Conservation (phyloP, 2,888 invertebrate genomes). For the Catocala sponsa region DNA sequence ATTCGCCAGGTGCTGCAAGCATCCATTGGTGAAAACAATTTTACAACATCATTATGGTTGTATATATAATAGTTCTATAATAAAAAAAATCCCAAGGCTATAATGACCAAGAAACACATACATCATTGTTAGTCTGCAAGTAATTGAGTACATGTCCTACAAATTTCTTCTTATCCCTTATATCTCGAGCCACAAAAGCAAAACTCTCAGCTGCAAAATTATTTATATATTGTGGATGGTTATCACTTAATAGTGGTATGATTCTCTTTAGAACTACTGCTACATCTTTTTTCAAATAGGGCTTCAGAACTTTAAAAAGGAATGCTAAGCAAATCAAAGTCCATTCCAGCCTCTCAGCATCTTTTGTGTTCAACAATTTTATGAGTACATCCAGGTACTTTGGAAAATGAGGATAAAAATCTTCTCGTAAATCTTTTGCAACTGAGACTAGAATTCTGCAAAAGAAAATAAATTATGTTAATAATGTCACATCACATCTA, state of each 20-base stretch:
- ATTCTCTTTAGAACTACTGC: conserved; percentile 91
- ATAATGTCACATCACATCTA: too few relatives aligned
- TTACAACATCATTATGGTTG: too few relatives aligned
- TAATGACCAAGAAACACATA: conserved; percentile 74
- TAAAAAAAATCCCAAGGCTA: not conserved
- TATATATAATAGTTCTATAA: too few relatives aligned
- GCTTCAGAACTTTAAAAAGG: conserved; percentile 96
- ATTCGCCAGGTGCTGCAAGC: too few relatives aligned
- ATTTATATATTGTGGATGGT: conserved; percentile 94
- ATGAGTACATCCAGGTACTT: conserved; percentile 92
- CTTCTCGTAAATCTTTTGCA: conserved; percentile 95
- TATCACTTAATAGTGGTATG: conserved; percentile 92
- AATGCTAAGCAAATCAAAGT: conserved; percentile 95
- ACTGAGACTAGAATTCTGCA: conserved; percentile 94
- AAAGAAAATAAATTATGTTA: conserved; percentile 33
- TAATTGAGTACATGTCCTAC: conserved; percentile 90
- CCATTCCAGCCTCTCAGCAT: conserved; percentile 95
- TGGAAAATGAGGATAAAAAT: conserved; percentile 96
- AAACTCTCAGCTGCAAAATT: conserved; percentile 99
- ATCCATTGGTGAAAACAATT: too few relatives aligned
- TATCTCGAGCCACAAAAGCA: conserved; percentile 97
- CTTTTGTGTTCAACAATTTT: conserved; percentile 91
- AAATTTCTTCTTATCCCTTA: conserved; percentile 93
- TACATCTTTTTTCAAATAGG: conserved; percentile 94
- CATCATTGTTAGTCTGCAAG: conserved; percentile 90